Evolutionary conservation across 2,888 invertebrate species (phyloP), one percentile per base, ranked within the genome.

Genomic region (Bruchidius siliquastri): DNA sequence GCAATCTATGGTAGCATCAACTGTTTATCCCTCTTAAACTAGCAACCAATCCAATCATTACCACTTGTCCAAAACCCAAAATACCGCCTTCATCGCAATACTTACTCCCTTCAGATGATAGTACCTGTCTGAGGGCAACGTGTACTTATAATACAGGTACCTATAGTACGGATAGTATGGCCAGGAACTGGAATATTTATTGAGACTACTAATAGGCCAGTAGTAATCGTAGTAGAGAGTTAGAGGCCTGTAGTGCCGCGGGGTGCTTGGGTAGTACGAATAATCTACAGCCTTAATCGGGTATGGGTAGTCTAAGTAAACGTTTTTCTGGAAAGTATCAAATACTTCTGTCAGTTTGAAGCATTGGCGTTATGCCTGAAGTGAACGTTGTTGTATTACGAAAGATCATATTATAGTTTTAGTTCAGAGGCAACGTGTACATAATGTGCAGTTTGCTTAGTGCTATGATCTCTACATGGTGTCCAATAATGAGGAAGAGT

Each of bases 201-300:
- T 82, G 20, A 82, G 76, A 70, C 80, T 81, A 75, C 80, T 80
- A 22, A 80, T 70, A 26, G 81, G 81, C 74, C 78, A 80, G 75
- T 82, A 82, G 77, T 82, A 82, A 73, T 82, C 79, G 72, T 82
- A 80, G 75, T 81, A 80, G 22, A 79, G 76, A 18, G 81, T 79
- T 21, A 82, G 74, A 67, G 83, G 83, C 73, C 79, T 78, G 73
- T 80, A 82, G 69, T 78, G 76, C 78, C 78, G 80, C 66, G 79
- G 78, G 70, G 81, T 76, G 66, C 79, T 79, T 69, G 82, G 80
- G 69, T 81, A 80, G 74, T 81, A 81, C 0, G 74, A 32, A 72
- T 80, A 80, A 70, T 80, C 80, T 68, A 77, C 67, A 22, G 77
- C 78, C 72, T 73, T 76, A 71, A 81, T 74, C 49, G 79, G 79